These are phyloP conservation scores for Erpetoichthys calabaricus DNA, from an alignment of 2,797 vertebrate genomes.

Conservation along the genomic window DNA sequence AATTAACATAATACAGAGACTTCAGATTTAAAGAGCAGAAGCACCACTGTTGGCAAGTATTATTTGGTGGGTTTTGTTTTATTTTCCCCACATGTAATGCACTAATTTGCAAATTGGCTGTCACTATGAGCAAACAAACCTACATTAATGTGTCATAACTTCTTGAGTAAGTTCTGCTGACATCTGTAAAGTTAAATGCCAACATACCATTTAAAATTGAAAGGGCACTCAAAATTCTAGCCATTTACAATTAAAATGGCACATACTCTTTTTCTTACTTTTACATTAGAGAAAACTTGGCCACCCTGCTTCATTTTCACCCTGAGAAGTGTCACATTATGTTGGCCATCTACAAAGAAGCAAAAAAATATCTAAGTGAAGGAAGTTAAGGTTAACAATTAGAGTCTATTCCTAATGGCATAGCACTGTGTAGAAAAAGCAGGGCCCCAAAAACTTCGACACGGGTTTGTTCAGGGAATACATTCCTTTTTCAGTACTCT, in stretches of 20 bases:
- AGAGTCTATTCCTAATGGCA: too few species aligned
- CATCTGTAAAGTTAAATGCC: constrained; percentile 67
- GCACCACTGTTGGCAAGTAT: neutral
- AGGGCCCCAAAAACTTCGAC: too few species aligned
- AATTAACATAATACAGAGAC: constrained; percentile 49
- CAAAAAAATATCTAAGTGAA: too few species aligned
- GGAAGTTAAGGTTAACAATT: too few species aligned
- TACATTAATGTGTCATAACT: constrained; percentile 47
- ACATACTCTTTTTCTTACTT: constrained; percentile 24
- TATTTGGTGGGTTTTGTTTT: constrained; percentile 6
- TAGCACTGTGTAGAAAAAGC: too few species aligned
- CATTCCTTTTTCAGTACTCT: too few species aligned
- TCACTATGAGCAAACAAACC: constrained; percentile 31
- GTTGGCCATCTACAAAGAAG: too few species aligned
- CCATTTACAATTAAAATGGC: constrained; percentile 51
- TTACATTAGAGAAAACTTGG: too few species aligned
- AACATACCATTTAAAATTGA: constrained; percentile 69
- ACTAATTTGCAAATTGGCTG: constrained; percentile 20
- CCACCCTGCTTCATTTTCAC: too few species aligned
- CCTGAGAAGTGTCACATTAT: too few species aligned
- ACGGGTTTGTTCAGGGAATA: too few species aligned
- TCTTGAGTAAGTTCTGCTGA: constrained; percentile 60
- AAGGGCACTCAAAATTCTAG: constrained; percentile 58
- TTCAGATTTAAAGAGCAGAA: constrained; percentile 37
- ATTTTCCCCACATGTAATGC: constrained; percentile 13